Base-by-base conservation (phyloP, 2,797 vertebrate genomes). In the Phrynocephalus forsythii region DNA sequence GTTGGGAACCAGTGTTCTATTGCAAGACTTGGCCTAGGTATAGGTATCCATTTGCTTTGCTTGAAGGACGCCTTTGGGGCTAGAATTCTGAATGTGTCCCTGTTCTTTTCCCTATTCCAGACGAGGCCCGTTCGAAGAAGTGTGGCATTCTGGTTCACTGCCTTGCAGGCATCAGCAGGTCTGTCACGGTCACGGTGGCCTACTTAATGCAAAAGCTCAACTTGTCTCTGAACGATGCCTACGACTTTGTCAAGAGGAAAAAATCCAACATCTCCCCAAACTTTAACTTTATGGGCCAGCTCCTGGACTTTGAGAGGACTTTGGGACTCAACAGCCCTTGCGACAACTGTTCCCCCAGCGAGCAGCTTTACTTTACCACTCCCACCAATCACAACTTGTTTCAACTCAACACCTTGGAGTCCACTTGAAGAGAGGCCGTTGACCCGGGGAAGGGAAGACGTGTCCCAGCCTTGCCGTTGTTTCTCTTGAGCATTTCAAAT, bases 121-220 rank as follows among this genome's bases (percentile, higher is more conserved):
- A 99, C 18, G 99, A 99, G 95, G 98, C 99, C 7, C 98, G 99
- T 87, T 98, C 98, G 86, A 98, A 99, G 96, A 98, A 99, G 96
- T 99, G 99, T 82, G 99, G 99, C 50, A 98, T 99, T 94, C 97
- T 99, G 94, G 99, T 99, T 91, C 99, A 99, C 96, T 99, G 99
- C 92, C 96, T 99, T 89, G 99, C 99, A 0, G 99, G 99, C 87
- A 99, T 99, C 96, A 99, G 99, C 94, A 98, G 99, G 85, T 99
- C 98, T 0, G 99, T 99, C 90, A 99, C 99, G 0, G 99, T 99
- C 90, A 99, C 99, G 0, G 98, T 99, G 90, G 99, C 99, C 90
- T 99, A 99, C 96, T 97, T 99, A 96, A 99, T 99, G 99, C 99
- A 99, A 97, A 99, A 99, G 96, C 98, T 99, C 96, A 99, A 99